Base-by-base conservation (phyloP, 2,113 vertebrate species). In the Maccullochella peelii region DNA sequence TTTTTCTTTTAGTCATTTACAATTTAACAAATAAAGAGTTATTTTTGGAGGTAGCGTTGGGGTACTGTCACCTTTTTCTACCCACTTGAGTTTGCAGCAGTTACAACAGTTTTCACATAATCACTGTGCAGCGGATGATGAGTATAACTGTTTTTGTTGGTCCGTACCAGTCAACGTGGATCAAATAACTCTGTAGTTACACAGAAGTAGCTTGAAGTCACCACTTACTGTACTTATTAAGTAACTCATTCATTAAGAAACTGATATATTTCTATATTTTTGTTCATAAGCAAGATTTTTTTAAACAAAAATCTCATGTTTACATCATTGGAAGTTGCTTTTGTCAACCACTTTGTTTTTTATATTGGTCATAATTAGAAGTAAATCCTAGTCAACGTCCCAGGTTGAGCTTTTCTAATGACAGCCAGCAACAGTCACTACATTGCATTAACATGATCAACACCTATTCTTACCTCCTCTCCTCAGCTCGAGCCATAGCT, bases 401-500 rank as follows among this genome's bases (percentile, higher is more conserved):
- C 21, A 15, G 5, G 14, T 42, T 62, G 20, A 77, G 21, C n/a
- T 72, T 36, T 33, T 44, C n/a, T n/a, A 11, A 4, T 38, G n/a
- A 36, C 4, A 30, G 20, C 10, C 42, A 18, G 30, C 33, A 21
- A 38, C 8, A 14, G 38, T 58, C 23, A 27, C 16, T 57, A 3
- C 8, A 2, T 36, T 36, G 1, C 10, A 6, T 18, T 69, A 8
- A 21, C 4, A 55, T 57, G 12, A 55, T 70, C 2, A 40, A 38
- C 8, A 20, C 12, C 16, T 63, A 25, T 55, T 10, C 76, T 36
- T 25, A 44, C 25, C 18, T 66, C 1, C 38, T 70, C 67, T 67
- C 12, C 15, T 40, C 69, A 99, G 98, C 95, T 72, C 97, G 97
- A 93, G 79, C 95, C 14, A 94, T 93, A 72, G 82, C 96, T 81